Evolutionary conservation across 2,797 vertebrate genomes (phyloP), one percentile per base, ranked within the genome.

Genomic region (Tarsius wallacei): DNA sequence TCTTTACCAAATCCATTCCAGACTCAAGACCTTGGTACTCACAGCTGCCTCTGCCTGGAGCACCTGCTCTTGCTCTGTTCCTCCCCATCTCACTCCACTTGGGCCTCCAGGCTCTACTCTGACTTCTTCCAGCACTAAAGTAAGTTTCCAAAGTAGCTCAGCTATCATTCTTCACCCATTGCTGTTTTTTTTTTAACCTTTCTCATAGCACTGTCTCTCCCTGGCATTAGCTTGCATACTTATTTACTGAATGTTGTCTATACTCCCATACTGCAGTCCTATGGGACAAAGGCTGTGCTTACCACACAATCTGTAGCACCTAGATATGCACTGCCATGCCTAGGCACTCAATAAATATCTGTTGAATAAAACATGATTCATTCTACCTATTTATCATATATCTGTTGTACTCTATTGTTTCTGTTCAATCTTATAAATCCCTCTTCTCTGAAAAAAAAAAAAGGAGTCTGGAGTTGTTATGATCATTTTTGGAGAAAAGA

Each of bases 381-480:
- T 87, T 87, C 83, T 88, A 78, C 36, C 68, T 93, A 53, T 90
- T 86, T 95, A 76, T 93, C 64, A 51, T 55, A 71, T 64, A n/a
- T 78, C 82, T 59, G 3, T 13, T 76, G 2, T 57, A n/a, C 14
- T 89, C 17, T 28, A 76, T 66, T 70, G 78, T 55, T 96, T 76
- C n/a, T 68, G 24, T 57, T 71, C 80, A 87, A 53, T 77, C 77
- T 68, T 71, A 74, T 89, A 84, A 87, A 64, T 84, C 36, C 19
- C 31, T 74, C 12, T 85, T 81, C 33, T 83, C 7, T 19, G 17
- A 59, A 66, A 70, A 82, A 47, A 47, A 42, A 86, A 82, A 47
- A 47, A 87, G 68, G 59, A 78, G 16, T 8, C 57, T 61, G 33
- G 24, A 51, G 31, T 78, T 33, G 1, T 78, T 83, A 55, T 9